Evolutionary conservation across 2,113 vertebrate genomes (phyloP), one percentile per base, ranked within the genome.

Genomic region (Anolis carolinensis): DNA sequence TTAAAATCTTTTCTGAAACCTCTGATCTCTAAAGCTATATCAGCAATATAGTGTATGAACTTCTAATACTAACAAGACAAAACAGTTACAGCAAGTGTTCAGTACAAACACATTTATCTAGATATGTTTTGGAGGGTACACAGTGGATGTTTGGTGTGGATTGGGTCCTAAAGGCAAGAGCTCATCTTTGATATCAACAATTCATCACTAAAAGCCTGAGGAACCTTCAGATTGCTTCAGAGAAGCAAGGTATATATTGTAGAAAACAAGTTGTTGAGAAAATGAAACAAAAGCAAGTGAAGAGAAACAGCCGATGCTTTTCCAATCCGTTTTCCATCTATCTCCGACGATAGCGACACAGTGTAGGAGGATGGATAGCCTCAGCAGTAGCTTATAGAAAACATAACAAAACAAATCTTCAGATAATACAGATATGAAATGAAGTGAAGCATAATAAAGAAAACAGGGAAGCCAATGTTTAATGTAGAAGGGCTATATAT

Each of bases 1-100:
- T 84, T 75, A 30, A 84, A 83, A 62, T 21, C 7, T 11, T 89
- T 91, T 89, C 88, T 92, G 82, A 92, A 86, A 79, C 92, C 16
- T 83, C 81, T 55, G 3, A 86, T 81, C 89, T 91, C 85, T 87
- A 87, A 50, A 89, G 85, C 44, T 88, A 79, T 75, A 83, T 87
- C 89, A 83, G 94, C 90, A 63, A 83, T 59, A n/a, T n/a, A 85
- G 91, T 87, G 81, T 89, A 92, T 90, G 1, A 82, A 89, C 89
- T 71, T 65, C 79, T 82, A 87, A 91, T 85, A 86, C 92, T 91
- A 83, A 77, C 72, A 23, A 82, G 94, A 92, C 85, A 90, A 91
- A 95, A 86, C 67, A 78, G 70, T 90, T 89, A 68, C 62, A 88
- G 91, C 89, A 89, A 83, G 20, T 52, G 76, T 86, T 92, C 90